Evolutionary conservation across 2,888 invertebrate species (phyloP), one percentile per base, ranked within the genome.

Genomic region (Nomada ruficornis): DNA sequence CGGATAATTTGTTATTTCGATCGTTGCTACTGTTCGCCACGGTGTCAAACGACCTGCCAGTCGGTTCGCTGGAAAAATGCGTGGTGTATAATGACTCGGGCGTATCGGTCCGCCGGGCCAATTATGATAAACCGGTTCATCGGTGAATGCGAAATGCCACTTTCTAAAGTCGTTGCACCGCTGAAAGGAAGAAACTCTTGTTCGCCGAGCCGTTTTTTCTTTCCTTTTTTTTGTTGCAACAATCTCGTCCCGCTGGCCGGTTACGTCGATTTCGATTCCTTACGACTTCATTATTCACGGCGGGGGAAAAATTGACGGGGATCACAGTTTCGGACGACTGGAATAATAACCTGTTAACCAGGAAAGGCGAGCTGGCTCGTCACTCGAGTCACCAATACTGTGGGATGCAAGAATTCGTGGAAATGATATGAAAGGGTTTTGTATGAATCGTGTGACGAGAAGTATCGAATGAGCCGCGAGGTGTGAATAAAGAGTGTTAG

Each of bases 81-180:
- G 47, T 70, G 15, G 65, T 65, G 69, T 60, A 76, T 80, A 80
- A 81, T 77, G 81, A 79, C 65, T 72, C 84, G 80, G 73, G 68
- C 68, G 74, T 79, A 60, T 86, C 82, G 77, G 77, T 54, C 60
- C 52, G 44, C 55, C 62, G 18, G 68, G 71, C 63, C 67, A 65
- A 69, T 85, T 82, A 82, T 85, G 67, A 79, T 79, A 82, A 87
- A 87, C 84, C 86, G 87, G 87, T 87, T 84, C 47, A 79, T 80
- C 77, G 72, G 83, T 82, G 80, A 80, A 86, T 86, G 73, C 72
- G 79, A 82, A 85, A 67, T 78, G 62, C 57, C 67, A 85, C 77
- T 85, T 86, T 86, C 83, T 79, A 82, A 77, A 82, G 73, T 79
- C 63, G 77, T 42, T 60, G 69, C 44, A 42, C 59, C 52, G 64